Evolutionary conservation across 2,113 vertebrate species (phyloP).

Genomic region (Tamias sibiricus): DNA sequence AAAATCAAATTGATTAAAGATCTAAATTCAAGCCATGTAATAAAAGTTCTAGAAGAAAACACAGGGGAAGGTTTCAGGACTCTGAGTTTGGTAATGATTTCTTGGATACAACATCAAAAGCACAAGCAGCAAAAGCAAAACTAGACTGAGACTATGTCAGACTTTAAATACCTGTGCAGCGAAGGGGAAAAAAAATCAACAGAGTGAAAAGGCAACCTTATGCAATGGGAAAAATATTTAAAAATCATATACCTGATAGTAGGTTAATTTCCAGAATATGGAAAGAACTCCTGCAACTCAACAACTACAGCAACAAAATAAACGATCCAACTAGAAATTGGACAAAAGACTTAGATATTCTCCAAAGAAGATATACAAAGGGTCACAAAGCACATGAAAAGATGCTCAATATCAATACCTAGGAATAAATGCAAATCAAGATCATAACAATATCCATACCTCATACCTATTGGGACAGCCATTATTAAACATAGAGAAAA

Average conservation of each 20-base stretch:
- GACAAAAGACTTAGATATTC: background rate
- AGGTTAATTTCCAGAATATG: background rate
- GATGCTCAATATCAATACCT: background rate
- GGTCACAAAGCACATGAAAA: background rate
- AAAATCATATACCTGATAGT: background rate
- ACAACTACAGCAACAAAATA: background rate
- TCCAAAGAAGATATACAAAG: background rate
- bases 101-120: background rate
- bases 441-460: background rate
- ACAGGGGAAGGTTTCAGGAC: background rate
- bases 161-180: background rate
- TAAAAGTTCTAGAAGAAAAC: background rate
- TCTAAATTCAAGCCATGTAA: background rate
- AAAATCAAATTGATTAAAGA: background rate
- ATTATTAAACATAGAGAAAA: background rate
- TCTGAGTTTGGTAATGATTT: background rate
- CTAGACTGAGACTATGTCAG: background rate
- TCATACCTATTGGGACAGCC: background rate
- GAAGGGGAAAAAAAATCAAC: background rate
- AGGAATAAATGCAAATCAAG: background rate
- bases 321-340: background rate
- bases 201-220: background rate
- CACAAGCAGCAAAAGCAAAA: background rate
- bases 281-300: background rate
- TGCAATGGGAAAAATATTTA: background rate